These are phyloP conservation scores for Gallinago stenura DNA, from an alignment of 2,797 vertebrate species.

Conservation along the genomic window DNA sequence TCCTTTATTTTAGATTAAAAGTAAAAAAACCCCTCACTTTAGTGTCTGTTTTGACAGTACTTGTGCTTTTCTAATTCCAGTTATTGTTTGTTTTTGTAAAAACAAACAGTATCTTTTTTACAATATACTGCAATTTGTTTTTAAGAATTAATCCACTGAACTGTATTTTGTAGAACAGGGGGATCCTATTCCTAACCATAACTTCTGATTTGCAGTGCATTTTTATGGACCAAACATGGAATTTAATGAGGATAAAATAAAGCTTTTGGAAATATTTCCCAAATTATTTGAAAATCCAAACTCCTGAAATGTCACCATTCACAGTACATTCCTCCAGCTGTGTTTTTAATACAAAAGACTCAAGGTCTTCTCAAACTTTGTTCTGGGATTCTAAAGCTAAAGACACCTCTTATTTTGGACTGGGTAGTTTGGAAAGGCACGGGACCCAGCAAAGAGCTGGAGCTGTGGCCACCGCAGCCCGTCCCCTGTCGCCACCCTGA, in stretches of 20 bases:
- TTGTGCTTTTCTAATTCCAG: neutral
- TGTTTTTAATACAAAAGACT: neutral
- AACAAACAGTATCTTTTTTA: no score
- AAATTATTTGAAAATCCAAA: neutral
- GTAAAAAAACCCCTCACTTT: neutral
- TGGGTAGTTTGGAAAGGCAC: rapidly evolving
- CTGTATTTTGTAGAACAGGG: neutral
- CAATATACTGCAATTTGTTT: neutral
- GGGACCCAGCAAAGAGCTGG: neutral
- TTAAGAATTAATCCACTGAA: neutral
- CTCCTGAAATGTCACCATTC: neutral
- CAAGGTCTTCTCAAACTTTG: neutral
- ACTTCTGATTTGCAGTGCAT: no score
- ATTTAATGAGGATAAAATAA: neutral
- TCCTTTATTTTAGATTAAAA: neutral
- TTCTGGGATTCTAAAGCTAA: neutral
- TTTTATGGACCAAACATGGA: neutral
- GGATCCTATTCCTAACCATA: neutral
- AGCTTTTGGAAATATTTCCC: neutral
- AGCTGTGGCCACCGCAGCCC: neutral
- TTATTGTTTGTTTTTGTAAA: neutral
- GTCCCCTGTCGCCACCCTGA: neutral
- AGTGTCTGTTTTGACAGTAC: neutral
- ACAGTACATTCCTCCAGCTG: neutral
- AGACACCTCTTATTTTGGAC: rapidly evolving